phyloP scores from a whole-genome alignment of 1,140 invertebrate genomes.

The Aphis gossypii region DNA sequence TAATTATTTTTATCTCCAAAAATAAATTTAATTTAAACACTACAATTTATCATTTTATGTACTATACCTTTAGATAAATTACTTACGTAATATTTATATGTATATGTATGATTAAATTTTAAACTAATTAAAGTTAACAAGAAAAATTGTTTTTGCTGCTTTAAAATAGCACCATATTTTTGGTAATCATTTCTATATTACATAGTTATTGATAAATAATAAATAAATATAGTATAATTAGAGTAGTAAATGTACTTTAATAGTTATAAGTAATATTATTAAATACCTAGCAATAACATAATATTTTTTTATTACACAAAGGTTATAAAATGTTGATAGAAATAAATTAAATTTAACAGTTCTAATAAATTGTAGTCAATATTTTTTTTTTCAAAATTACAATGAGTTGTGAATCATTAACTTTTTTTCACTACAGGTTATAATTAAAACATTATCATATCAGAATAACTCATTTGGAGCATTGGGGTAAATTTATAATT shows the following conservation, averaged over 20 bases:
- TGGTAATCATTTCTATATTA: conserved; percentile 41
- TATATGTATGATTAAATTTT: background rate
- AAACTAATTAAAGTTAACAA: background rate
- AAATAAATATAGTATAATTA: background rate
- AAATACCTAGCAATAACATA: background rate
- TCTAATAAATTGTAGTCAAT: background rate
- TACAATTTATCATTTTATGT: background rate
- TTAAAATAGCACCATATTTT: conserved; percentile 52
- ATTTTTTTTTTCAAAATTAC: background rate
- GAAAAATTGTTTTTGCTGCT: conserved; percentile 12
- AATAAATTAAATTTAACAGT: background rate
- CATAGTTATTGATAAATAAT: background rate
- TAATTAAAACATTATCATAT: background rate
- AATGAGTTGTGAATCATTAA: background rate
- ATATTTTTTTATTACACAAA: background rate
- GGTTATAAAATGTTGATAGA: background rate
- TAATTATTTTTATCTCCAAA: background rate
- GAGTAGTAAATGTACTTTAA: background rate
- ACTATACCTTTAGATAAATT: conserved; percentile 14
- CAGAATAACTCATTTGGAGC: background rate
- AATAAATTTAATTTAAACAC: conserved; percentile 2
- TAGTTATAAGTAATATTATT: background rate
- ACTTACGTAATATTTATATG: background rate
- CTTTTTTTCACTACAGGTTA: background rate
- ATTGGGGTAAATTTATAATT: background rate